Evolutionary conservation across 2,113 vertebrate genomes (phyloP), one percentile per base, ranked within the genome.

Genomic region (Neolamprologus ventralis): DNA sequence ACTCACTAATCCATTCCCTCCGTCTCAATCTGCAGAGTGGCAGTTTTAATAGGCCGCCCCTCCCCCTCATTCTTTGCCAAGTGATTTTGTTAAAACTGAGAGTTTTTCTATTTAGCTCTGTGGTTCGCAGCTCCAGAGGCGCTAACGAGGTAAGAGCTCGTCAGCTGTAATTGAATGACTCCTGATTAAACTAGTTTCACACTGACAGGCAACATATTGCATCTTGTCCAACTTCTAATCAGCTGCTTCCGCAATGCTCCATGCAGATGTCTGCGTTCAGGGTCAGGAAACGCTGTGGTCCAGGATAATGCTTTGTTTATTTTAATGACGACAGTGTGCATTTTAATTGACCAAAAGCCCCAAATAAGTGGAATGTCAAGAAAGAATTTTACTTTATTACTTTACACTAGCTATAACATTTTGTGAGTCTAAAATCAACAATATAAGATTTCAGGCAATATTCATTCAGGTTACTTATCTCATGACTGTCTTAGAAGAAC

Each of bases 161-260:
- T 91, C 88, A 55, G 87, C 84, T 83, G 81, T 92, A 90, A 94
- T 87, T 89, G 90, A 91, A 90, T 90, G 90, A 90, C 79, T 92
- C 63, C 90, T 91, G 90, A 93, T 88, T 92, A 84, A 89, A 88
- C 81, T 42, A 85, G 83, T 79, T 87, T 94, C 91, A 81, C 85
- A 80, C 87, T 79, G 93, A 88, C 87, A 88, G 83, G 33, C 51
- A 87, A 84, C 90, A 83, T 31, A 65, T 85, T 80, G 23, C 88
- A 86, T 89, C 88, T 16, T 84, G 87, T 85, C 85, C 19, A 9
- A 33, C 60, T 81, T 80, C 68, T 90, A 92, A 90, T 84, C 81
- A 83, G 82, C 83, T 79, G 85, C 51, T 79, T 84, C 45, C 40
- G 58, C 5, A 71, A 31, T 54, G 81, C 80, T 31, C 49, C 37